Evolutionary conservation across 35 echinoderm and acorn worm species (phyloP), one percentile per base, ranked within the genome.

Genomic region (Lytechinus variegatus): DNA sequence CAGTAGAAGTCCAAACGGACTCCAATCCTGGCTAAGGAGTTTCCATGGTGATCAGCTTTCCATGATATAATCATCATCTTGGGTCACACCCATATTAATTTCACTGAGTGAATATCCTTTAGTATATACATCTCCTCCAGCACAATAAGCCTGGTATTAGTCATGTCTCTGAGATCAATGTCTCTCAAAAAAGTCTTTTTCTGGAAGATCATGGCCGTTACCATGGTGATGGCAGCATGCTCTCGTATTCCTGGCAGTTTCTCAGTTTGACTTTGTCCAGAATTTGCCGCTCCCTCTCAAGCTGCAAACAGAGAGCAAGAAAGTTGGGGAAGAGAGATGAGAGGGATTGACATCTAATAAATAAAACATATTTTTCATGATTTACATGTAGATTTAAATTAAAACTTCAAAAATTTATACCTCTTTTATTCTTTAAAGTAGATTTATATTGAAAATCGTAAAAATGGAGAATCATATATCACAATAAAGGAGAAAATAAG

Each of bases 181-280:
- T n/a, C 66, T 79, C 14, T 79, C 66, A 24, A 24, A 24, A 6
- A 16, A 79, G 66, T 79, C 12, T 79, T 16, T 79, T 79, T 79
- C 66, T 5, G 16, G 66, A 79, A 24, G 66, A 79, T 79, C 19
- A 16, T n/a, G n/a, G 3, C 19, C 5, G 66, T 79, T 79, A 24
- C 66, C 66, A 16, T n/a, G 56, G 56, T 9, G 66, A 79, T 7
- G 66, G 24, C n/a, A 24, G 66, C 66, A 79, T 24, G n/a, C 66
- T 79, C 66, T 19, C 19, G 24, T 4, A 79, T 24, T 14, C 19
- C n/a, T 19, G 19, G 88, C 88, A 51, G 29, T 12, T 90, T 28
- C 53, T 98, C 96, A 97, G 97, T 97, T 97, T 4, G 96, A 98
- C 86, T 98, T 98, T 16, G 96, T 98, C 97, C 97, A 98, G 87